These are phyloP conservation scores for Machaerirhynchus nigripectus DNA, from an alignment of 2,113 vertebrate species.

Conservation along the genomic window DNA sequence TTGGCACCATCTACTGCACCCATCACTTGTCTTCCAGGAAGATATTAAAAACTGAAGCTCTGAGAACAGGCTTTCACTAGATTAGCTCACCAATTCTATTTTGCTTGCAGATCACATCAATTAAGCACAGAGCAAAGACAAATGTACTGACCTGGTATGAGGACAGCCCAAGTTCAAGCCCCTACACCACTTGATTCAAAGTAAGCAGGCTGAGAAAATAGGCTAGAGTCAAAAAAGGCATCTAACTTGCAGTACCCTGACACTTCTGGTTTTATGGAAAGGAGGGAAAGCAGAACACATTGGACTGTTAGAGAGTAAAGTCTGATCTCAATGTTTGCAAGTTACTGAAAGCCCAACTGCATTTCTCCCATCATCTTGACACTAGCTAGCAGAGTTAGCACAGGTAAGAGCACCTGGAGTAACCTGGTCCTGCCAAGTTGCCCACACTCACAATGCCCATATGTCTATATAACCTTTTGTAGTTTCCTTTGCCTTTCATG, in stretches of 20 bases:
- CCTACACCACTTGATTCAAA: neutral
- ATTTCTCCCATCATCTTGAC: neutral
- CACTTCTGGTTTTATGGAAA: neutral
- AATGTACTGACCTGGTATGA: neutral
- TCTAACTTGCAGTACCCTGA: neutral
- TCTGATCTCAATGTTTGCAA: neutral
- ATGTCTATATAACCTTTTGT: neutral
- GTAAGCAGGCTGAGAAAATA: neutral
- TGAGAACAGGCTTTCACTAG: conserved; percentile 6
- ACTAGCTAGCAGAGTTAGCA: neutral
- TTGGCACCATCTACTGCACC: conserved; percentile 18
- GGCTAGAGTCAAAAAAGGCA: neutral
- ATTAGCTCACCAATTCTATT: conserved; percentile 13
- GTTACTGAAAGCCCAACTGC: neutral
- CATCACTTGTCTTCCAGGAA: conserved; percentile 36
- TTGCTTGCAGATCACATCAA: conserved; percentile 16
- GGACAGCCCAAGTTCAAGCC: neutral
- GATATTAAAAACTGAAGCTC: conserved; percentile 26
- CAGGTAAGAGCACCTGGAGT: neutral
- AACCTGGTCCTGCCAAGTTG: neutral
- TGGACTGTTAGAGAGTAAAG: neutral
- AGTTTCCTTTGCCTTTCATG: neutral
- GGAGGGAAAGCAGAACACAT: neutral
- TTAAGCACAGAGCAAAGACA: neutral
- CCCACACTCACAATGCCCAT: neutral